These are phyloP conservation scores for Conistra vaccinii DNA, from an alignment of 2,888 invertebrate species.

Conservation along the genomic window DNA sequence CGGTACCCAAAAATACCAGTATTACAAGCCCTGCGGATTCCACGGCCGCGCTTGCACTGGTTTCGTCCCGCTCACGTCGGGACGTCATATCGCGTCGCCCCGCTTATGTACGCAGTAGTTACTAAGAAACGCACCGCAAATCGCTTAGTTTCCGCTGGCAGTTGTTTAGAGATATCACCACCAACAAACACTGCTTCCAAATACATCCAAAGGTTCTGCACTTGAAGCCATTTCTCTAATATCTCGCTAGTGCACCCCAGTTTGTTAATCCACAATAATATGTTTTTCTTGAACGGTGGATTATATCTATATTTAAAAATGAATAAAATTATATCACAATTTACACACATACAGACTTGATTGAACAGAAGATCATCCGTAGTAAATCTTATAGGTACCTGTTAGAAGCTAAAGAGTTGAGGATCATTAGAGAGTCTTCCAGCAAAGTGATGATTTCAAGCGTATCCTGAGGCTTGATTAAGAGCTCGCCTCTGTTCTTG, in stretches of 20 bases:
- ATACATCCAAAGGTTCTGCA: slow-evolving; percentile 97
- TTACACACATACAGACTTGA: not conserved
- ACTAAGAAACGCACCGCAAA: slow-evolving; percentile 89
- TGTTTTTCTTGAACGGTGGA: slow-evolving; percentile 95
- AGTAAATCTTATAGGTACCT: slow-evolving; percentile 87
- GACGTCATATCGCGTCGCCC: too few species aligned
- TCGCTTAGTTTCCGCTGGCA: slow-evolving; percentile 95
- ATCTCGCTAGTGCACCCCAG: slow-evolving; percentile 95
- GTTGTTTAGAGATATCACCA: slow-evolving; percentile 96
- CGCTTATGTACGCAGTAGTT: not conserved
- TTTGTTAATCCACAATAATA: slow-evolving; percentile 95
- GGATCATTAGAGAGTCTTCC: slow-evolving; percentile 96
- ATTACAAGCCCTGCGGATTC: not conserved
- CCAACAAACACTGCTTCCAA: slow-evolving; percentile 97
- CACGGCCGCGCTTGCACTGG: not conserved
- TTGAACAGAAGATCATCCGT: not conserved
- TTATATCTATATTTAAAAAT: slow-evolving; percentile 92
- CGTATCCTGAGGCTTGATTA: slow-evolving; percentile 94
- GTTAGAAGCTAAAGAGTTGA: slow-evolving; percentile 96
- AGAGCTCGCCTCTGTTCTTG: slow-evolving; percentile 95
- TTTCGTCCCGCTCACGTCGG: not conserved
- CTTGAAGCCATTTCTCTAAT: slow-evolving; percentile 95
- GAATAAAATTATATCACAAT: not conserved
- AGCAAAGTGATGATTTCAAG: slow-evolving; percentile 94
- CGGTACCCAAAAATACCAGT: not conserved